phyloP scores from a whole-genome alignment of 2,113 vertebrate species.

The Halcyon senegalensis region DNA sequence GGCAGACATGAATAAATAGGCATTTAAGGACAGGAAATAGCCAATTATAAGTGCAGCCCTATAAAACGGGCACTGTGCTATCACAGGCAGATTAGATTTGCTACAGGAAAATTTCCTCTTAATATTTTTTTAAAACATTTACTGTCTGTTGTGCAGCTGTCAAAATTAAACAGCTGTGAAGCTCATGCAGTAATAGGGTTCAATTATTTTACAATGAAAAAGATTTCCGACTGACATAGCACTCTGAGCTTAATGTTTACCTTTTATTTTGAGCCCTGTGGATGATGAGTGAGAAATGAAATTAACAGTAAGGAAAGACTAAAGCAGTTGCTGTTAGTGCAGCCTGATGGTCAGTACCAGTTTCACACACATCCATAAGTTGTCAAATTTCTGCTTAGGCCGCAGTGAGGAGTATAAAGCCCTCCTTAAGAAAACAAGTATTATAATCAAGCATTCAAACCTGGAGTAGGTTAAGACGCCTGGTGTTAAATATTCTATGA shows the following conservation, averaged over 20 bases:
- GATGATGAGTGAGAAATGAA: neutral
- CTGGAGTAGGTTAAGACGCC: neutral
- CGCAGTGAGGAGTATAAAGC: neutral
- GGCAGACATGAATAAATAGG: slow-evolving; percentile 61
- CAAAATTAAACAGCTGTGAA: neutral
- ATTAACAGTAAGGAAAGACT: neutral
- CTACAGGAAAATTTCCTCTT: neutral
- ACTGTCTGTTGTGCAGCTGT: neutral
- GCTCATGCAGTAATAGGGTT: neutral
- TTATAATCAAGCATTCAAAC: neutral
- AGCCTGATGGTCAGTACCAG: neutral
- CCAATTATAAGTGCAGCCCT: slow-evolving; percentile 53
- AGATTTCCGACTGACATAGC: neutral
- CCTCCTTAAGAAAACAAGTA: neutral
- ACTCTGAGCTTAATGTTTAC: neutral
- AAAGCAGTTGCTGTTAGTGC: neutral
- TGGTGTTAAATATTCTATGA: neutral
- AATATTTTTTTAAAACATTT: neutral
- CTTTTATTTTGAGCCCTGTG: neutral
- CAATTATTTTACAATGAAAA: neutral
- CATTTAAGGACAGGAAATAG: slow-evolving; percentile 67
- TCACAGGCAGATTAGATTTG: slow-evolving; percentile 1
- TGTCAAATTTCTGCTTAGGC: neutral
- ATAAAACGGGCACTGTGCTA: neutral
- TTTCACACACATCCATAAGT: rapidly evolving